Conservation (phyloP, 2,113 vertebrate genomes). For the Ceyx margarethae region DNA sequence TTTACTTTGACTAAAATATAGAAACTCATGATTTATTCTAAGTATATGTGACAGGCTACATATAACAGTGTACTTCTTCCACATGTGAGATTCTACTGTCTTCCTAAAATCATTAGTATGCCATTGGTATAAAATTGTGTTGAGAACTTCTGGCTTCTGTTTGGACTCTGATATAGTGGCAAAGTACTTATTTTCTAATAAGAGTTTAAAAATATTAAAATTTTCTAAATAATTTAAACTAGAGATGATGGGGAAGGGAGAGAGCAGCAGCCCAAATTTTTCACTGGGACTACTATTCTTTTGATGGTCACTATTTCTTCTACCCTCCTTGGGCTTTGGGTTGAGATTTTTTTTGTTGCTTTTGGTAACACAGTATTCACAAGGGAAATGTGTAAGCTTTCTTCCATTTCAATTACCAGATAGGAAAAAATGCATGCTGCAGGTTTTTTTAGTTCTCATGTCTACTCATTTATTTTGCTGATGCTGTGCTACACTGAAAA, state of each 20-base stretch:
- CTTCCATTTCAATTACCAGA: no score
- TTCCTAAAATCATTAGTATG: neutral
- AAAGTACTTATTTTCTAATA: neutral
- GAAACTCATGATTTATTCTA: neutral
- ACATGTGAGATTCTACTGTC: neutral
- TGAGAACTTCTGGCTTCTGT: neutral
- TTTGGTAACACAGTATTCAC: no score
- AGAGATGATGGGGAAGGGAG: neutral
- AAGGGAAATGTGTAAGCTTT: no score
- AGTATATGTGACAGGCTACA: neutral
- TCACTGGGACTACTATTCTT: no score
- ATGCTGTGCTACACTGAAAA: neutral
- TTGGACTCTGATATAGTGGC: neutral
- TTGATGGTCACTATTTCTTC: no score
- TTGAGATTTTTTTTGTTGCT: no score
- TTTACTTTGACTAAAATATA: neutral
- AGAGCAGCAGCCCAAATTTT: neutral
- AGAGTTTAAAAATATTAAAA: neutral
- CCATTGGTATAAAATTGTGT: fast-evolving
- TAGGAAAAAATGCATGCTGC: neutral
- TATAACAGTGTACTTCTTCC: neutral
- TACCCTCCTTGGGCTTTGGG: no score
- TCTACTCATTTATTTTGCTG: neutral
- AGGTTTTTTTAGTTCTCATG: neutral
- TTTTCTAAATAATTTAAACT: neutral